Evolutionary conservation across 2,797 vertebrate species (phyloP), one percentile per base, ranked within the genome.

Genomic region (Myioborus miniatus): DNA sequence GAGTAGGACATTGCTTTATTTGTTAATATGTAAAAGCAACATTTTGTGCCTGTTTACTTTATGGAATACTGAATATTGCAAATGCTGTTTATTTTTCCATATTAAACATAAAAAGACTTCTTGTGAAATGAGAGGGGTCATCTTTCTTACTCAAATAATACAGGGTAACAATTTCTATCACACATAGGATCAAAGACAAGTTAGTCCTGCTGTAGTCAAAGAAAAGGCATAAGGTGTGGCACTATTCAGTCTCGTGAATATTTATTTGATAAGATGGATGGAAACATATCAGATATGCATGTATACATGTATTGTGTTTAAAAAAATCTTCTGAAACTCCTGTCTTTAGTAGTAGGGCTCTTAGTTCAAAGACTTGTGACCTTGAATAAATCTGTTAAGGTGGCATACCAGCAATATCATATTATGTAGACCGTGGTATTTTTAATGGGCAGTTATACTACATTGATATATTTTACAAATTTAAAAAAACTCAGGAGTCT

Each of bases 1-100:
- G 97, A 98, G 97, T 93, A 75, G 75, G 52, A 91, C 30, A 4
- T 27, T 76, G 7, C 70, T 91, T 63, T 68, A 3, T 76, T 76
- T 90, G 12, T 72, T 83, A 24, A 82, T 41, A 23, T 32, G 14
- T 67, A 64, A 71, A 71, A 83, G 7, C 46, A 92, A 68, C 2
- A 3, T 83, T 83, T 68, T 62, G 5, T 88, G 34, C 58, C 18
- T 34, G 2, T 58, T 94, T 62, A 15, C 27, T 86, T 71, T 50
- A 13, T 67, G 6, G 8, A 72, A 16, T 86, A 49, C 5, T 83
- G n/a, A 78, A 75, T 81, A 67, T 65, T 60, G 47, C 60, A 91
- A 87, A 41, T 59, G 15, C 26, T 56, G 36, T n/a, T 79, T 60
- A 30, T 87, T 93, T 88, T 93, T 78, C 43, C 8, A 2, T n/a